Evolutionary conservation across 2,797 vertebrate species (phyloP).

Genomic region (Distichodus sexfasciatus): DNA sequence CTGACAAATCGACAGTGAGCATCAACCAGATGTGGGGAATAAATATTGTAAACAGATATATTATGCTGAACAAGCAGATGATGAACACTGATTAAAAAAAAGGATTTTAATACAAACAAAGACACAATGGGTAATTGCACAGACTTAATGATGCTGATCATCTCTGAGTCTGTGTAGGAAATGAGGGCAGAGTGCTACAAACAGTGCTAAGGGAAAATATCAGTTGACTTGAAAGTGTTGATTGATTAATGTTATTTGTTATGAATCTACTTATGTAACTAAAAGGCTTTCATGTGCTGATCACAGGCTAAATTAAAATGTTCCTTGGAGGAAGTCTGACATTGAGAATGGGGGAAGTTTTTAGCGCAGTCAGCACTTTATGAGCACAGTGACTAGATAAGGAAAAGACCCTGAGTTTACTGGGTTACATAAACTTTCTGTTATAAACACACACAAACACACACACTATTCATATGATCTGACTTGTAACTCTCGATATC

Average conservation of each 20-base stretch:
- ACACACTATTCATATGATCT: neutral
- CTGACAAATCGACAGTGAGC: conserved; percentile 27
- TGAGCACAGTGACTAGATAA: neutral
- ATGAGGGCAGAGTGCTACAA: neutral
- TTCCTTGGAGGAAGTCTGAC: neutral
- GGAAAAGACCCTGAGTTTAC: conserved; percentile 3
- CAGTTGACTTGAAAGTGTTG: too few species aligned
- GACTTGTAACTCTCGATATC: neutral
- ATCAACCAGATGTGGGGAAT: conserved; percentile 40
- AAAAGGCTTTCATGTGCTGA: neutral
- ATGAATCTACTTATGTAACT: too few species aligned
- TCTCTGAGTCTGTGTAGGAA: neutral
- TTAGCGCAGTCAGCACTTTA: neutral
- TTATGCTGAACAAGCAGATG: neutral
- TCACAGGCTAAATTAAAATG: neutral
- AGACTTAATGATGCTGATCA: neutral
- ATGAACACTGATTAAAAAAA: neutral
- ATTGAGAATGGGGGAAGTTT: neutral
- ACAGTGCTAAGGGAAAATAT: neutral
- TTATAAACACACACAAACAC: too few species aligned
- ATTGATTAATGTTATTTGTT: neutral
- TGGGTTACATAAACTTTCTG: neutral
- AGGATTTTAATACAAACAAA: conserved; percentile 2
- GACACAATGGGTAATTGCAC: neutral
- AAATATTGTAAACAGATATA: conserved; percentile 10